Percentiles rank a stretch among this genome's conserved stretches.
phyloP scores from a whole-genome alignment of 2,888 invertebrate genomes.

The Xestia sexstrigata region DNA sequence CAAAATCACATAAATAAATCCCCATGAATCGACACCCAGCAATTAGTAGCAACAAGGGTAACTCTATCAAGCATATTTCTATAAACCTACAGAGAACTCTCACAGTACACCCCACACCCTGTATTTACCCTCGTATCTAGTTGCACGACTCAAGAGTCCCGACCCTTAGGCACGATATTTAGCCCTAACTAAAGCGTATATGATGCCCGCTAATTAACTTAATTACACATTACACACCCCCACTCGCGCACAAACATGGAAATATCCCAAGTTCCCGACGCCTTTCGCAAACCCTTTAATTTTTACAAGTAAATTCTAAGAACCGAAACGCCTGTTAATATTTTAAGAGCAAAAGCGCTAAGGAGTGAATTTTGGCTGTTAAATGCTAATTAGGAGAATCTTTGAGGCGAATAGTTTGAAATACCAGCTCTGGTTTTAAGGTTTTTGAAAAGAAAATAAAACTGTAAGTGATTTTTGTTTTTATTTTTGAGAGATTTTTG shows the following conservation, averaged over 20 bases:
- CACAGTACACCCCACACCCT: constrained; percentile 9
- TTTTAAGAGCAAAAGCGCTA: constrained; percentile 50
- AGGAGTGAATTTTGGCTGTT: constrained; percentile 37
- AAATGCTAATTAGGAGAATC: constrained; percentile 43
- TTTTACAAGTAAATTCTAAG: constrained; percentile 46
- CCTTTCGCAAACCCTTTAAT: constrained; percentile 29
- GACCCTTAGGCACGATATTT: constrained; percentile 43
- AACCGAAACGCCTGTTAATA: constrained; percentile 54
- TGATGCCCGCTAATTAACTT: constrained; percentile 64
- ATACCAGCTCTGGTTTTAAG: constrained; percentile 6
- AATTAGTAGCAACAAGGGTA: not conserved
- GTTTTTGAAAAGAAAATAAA: constrained; percentile 14
- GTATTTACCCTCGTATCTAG: constrained; percentile 46
- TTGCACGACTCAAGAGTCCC: constrained; percentile 32
- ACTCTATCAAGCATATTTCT: constrained; percentile 1
- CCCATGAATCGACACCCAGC: not conserved
- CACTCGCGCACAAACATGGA: constrained; percentile 54
- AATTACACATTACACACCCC: constrained; percentile 65
- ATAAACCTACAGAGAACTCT: constrained; percentile 6
- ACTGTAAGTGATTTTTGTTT: constrained; percentile 9
- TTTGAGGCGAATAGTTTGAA: constrained; percentile 44
- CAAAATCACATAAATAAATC: not conserved
- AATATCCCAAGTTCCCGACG: constrained; percentile 45
- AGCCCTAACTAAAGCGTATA: constrained; percentile 52
- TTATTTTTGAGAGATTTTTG: constrained; percentile 11